These are phyloP conservation scores for Gymnobelideus leadbeateri DNA, from an alignment of 2,113 vertebrate species.

Conservation along the genomic window DNA sequence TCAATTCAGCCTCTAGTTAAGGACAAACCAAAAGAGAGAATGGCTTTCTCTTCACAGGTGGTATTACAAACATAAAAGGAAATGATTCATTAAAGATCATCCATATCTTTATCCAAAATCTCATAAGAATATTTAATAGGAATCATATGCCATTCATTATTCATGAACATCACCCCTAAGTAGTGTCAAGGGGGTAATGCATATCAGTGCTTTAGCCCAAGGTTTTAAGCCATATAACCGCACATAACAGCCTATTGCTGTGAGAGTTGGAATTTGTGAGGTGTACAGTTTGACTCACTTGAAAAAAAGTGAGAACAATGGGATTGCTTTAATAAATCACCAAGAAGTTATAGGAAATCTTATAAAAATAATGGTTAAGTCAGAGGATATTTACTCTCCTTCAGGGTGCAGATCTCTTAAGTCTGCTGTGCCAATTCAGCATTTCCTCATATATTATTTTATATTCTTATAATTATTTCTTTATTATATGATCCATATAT, in stretches of 20 bases:
- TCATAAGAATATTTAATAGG: slow-evolving; percentile 44
- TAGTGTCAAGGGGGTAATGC: slow-evolving; percentile 27
- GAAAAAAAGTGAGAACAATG: slow-evolving; percentile 39
- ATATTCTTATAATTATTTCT: slow-evolving; percentile 60
- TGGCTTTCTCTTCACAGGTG: slow-evolving; percentile 11
- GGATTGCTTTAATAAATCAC: slow-evolving; percentile 49
- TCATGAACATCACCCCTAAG: background rate
- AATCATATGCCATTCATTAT: slow-evolving; percentile 44
- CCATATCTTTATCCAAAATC: background rate
- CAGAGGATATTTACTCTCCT: slow-evolving; percentile 44
- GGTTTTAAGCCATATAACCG: slow-evolving; percentile 30
- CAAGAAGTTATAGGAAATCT: slow-evolving; percentile 52
- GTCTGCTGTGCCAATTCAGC: slow-evolving; percentile 54
- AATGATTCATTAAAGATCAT: slow-evolving; percentile 45
- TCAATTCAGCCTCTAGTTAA: slow-evolving; percentile 8
- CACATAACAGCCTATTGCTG: background rate
- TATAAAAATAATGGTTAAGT: slow-evolving; percentile 53
- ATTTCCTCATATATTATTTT: slow-evolving; percentile 44
- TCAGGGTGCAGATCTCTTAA: slow-evolving; percentile 45
- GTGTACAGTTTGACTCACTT: slow-evolving; percentile 8
- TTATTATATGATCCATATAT: slow-evolving; percentile 34
- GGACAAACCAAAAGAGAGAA: background rate
- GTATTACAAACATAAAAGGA: background rate
- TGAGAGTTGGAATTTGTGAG: slow-evolving; percentile 31
- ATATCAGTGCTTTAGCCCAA: slow-evolving; percentile 23